These are phyloP conservation scores for Drosophila falleni DNA, from an alignment of 2,888 invertebrate species.

Conservation along the genomic window DNA sequence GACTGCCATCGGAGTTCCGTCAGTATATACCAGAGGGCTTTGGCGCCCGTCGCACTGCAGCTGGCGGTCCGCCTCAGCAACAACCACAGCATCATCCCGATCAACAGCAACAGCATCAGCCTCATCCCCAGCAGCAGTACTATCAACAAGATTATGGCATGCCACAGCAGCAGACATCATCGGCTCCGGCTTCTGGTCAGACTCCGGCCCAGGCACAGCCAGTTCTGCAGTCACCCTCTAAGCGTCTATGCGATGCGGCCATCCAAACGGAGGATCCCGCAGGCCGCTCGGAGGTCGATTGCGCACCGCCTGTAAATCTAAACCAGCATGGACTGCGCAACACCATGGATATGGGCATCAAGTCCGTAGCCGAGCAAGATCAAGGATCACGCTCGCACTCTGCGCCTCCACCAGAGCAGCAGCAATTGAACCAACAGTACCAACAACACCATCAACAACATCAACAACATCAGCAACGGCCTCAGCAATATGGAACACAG, in stretches of 20 bases:
- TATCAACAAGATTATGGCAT: constrained; percentile 54
- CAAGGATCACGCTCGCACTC: constrained; percentile 91
- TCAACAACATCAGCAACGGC: constrained; percentile 66
- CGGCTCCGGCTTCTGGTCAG: constrained; percentile 12
- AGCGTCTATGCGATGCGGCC: constrained; percentile 85
- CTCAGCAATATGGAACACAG: constrained; percentile 78
- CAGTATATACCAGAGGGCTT: constrained; percentile 85
- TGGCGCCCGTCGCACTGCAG: constrained; percentile 72
- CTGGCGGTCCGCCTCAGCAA: constrained; percentile 31
- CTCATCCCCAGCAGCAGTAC: constrained; percentile 54
- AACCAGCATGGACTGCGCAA: constrained; percentile 91
- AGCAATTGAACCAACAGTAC: constrained; percentile 74
- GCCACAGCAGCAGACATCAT: constrained; percentile 38
- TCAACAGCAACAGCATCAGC: constrained; percentile 42
- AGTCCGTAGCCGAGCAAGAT: constrained; percentile 87
- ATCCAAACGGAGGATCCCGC: constrained; percentile 85
- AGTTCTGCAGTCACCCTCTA: constrained; percentile 76
- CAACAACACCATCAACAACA: constrained; percentile 68
- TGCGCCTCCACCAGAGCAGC: constrained; percentile 88
- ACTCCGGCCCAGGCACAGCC: constrained; percentile 33
- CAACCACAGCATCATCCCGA: constrained; percentile 29
- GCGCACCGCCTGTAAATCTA: constrained; percentile 80
- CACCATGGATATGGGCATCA: constrained; percentile 92
- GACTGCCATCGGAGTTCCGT: constrained; percentile 85
- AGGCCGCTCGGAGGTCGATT: constrained; percentile 78